Evolutionary conservation across 2,797 vertebrate species (phyloP).

Genomic region (Hafferia zeledoni): DNA sequence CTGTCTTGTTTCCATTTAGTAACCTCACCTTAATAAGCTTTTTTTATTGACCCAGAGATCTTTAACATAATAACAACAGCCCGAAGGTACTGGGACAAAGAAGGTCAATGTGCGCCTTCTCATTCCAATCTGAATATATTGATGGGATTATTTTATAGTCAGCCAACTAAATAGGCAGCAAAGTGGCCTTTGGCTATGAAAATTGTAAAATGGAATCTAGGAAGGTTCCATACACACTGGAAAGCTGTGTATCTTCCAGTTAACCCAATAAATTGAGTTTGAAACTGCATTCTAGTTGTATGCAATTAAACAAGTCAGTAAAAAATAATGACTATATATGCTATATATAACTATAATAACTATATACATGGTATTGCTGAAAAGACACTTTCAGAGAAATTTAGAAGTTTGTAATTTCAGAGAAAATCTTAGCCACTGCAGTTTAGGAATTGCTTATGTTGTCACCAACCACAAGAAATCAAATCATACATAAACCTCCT

Average conservation of each 20-base stretch:
- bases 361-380: background rate
- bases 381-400: background rate
- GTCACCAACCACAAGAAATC: background rate
- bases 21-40: conserved; percentile 7
- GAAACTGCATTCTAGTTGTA: background rate
- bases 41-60: background rate
- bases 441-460: background rate
- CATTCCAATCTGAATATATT: background rate
- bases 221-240: background rate
- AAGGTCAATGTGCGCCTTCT: background rate
- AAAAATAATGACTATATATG: background rate
- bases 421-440: background rate
- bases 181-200: background rate
- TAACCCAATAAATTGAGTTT: background rate
- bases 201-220: background rate
- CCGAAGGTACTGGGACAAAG: background rate
- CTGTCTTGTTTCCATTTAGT: background rate
- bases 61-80: conserved; percentile 6
- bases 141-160: background rate
- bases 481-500: background rate
- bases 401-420: background rate
- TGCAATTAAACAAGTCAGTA: background rate
- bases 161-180: background rate
- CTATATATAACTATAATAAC: background rate
- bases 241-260: background rate